A percentile compares a stretch with the other conserved stretches of the same genome.
Conservation (phyloP, 2,888 invertebrate species). For the Ormyrus labotus region DNA sequence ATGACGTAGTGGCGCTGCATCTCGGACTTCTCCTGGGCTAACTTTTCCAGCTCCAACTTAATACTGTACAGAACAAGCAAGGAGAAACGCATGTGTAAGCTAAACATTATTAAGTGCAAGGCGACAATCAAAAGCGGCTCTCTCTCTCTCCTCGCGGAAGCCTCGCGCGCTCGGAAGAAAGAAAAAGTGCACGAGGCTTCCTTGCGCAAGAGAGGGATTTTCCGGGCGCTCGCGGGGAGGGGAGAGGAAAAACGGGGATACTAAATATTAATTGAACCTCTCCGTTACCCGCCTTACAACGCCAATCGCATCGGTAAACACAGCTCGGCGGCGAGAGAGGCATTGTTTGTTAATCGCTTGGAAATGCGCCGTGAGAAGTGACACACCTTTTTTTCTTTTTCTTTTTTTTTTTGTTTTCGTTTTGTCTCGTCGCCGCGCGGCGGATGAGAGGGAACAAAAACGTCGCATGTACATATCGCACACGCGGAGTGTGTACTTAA, state of each 20-base stretch:
- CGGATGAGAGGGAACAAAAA: not conserved
- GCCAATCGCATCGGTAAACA: slow-evolving; percentile 54
- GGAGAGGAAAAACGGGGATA: slow-evolving; percentile 24
- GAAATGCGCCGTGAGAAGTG: slow-evolving; percentile 52
- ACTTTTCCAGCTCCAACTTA: slow-evolving; percentile 91
- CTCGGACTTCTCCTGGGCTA: slow-evolving; percentile 90
- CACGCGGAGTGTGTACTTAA: slow-evolving; percentile 12
- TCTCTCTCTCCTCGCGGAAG: slow-evolving; percentile 28
- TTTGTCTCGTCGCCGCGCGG: not conserved
- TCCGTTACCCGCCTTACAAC: slow-evolving; percentile 41
- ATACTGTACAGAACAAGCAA: slow-evolving; percentile 79
- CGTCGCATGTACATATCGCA: slow-evolving; percentile 8
- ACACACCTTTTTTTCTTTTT: slow-evolving; percentile 46
- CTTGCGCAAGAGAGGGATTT: too few relatives aligned
- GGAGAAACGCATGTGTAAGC: slow-evolving; percentile 72
- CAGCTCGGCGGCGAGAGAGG: slow-evolving; percentile 3
- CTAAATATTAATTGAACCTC: slow-evolving; percentile 55
- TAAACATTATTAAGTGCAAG: slow-evolving; percentile 70
- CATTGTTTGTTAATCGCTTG: slow-evolving; percentile 57
- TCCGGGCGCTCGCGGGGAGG: slow-evolving; percentile 48
- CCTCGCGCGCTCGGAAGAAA: slow-evolving; percentile 11
- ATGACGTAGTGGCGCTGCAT: slow-evolving; percentile 93
- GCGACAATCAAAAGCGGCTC: slow-evolving; percentile 66
- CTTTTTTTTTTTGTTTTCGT: too few relatives aligned
- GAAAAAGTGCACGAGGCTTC: slow-evolving; percentile 4